Conservation (phyloP, 2,113 vertebrate genomes). For the Chionodraco myersi region DNA sequence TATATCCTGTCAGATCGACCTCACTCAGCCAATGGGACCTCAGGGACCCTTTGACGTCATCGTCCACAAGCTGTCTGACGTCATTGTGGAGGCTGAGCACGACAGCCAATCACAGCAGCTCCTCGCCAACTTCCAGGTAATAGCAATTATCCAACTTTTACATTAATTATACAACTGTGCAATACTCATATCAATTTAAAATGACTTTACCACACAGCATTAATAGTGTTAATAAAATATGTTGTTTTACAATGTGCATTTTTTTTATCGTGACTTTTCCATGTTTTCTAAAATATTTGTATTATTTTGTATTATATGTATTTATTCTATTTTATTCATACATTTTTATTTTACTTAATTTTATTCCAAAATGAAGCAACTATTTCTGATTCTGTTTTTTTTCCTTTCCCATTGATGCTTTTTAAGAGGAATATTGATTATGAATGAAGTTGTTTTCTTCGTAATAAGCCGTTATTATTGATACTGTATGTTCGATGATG, state of each 20-base stretch:
- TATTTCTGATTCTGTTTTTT: neutral
- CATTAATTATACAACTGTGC: too few species aligned
- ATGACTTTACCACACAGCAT: too few species aligned
- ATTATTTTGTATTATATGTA: too few species aligned
- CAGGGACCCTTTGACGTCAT: constrained; percentile 85
- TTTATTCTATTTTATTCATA: too few species aligned
- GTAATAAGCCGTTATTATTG: neutral
- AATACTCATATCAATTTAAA: too few species aligned
- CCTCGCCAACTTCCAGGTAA: constrained; percentile 81
- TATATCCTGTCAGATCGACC: constrained; percentile 74
- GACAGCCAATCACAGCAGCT: constrained; percentile 79
- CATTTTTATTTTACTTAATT: too few species aligned
- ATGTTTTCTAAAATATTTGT: too few species aligned
- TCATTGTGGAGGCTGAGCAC: constrained; percentile 82
- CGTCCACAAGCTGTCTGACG: constrained; percentile 84
- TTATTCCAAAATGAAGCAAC: too few species aligned
- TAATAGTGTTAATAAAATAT: too few species aligned
- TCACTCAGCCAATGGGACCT: constrained; percentile 71
- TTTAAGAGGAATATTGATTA: neutral
- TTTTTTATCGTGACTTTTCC: too few species aligned
- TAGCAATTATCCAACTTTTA: too few species aligned
- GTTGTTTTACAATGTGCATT: too few species aligned
- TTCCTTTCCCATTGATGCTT: neutral
- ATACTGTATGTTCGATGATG: neutral
- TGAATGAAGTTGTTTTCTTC: neutral